A percentile compares a stretch with the other conserved stretches of the same genome.
These are phyloP conservation scores for Plecturocebus donacophilus DNA, from an alignment of 2,113 vertebrate genomes.

Conservation along the genomic window DNA sequence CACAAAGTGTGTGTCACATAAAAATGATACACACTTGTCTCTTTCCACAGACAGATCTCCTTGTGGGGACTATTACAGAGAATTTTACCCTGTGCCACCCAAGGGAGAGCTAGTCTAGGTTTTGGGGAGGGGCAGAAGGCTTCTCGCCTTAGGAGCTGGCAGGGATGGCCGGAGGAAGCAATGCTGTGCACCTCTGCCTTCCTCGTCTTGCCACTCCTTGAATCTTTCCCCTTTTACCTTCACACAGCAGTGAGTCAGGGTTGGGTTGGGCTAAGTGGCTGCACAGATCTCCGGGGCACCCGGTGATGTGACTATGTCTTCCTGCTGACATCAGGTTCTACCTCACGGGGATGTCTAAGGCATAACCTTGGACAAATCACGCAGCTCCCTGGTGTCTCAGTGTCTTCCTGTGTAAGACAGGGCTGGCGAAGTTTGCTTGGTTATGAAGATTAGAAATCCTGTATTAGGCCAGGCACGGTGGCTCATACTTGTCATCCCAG, in stretches of 20 bases:
- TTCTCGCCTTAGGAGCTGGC: not conserved
- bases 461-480: too few species aligned
- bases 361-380: not conserved
- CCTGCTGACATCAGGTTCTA: not conserved
- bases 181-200: not conserved
- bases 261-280: not conserved
- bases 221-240: not conserved
- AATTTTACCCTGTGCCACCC: not conserved
- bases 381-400: not conserved
- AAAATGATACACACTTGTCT: not conserved
- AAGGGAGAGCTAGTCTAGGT: not conserved
- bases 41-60: not conserved
- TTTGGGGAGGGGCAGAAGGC: not conserved
- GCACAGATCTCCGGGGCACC: not conserved
- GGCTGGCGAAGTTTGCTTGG: not conserved
- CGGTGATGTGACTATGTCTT: not conserved
- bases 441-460: not conserved
- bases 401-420: not conserved
- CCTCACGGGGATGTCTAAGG: not conserved
- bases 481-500: too few species aligned
- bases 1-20: not conserved
- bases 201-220: accelerated
- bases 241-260: not conserved
- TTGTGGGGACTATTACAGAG: not conserved
- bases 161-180: not conserved